Conservation (phyloP, 2,888 invertebrate genomes). For the Cecidostiba fungosa region DNA sequence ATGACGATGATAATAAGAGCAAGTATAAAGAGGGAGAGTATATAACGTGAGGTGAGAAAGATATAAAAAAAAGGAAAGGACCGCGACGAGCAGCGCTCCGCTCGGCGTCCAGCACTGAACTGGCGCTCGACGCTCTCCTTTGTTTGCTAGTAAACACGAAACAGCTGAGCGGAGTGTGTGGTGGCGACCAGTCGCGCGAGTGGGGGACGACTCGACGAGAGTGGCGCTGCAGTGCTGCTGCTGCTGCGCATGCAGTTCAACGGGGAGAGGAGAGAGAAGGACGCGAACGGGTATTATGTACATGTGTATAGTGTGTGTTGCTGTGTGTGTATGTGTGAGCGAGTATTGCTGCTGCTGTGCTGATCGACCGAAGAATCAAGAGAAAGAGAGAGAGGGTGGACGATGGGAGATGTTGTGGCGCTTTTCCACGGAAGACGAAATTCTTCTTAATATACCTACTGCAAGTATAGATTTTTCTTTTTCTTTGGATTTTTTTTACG, state of each 20-base stretch:
- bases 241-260: conserved; percentile 1
- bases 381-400: not conserved
- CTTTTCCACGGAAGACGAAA: not conserved
- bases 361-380: not conserved
- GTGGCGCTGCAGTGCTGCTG: conserved; percentile 6
- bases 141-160: conserved; percentile 63
- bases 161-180: conserved; percentile 58
- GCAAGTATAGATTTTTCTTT: not conserved
- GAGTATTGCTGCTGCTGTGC: not conserved
- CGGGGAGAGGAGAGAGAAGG: conserved; percentile 1
- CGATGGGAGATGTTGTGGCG: not conserved
- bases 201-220: conserved; percentile 8
- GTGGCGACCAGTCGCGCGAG: conserved; percentile 30
- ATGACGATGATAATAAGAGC: not conserved
- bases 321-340: not conserved
- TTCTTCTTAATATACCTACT: not conserved
- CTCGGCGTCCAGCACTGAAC: conserved; percentile 60
- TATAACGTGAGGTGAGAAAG: not conserved
- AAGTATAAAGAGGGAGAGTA: not conserved
- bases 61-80: not conserved
- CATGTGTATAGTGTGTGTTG: not conserved
- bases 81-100: conserved; percentile 28
- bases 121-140: conserved; percentile 51
- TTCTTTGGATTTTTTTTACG: not conserved
- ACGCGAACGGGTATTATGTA: not conserved